Evolutionary conservation across 2,113 vertebrate species (phyloP), one percentile per base, ranked within the genome.

Genomic region (Cariama cristata): DNA sequence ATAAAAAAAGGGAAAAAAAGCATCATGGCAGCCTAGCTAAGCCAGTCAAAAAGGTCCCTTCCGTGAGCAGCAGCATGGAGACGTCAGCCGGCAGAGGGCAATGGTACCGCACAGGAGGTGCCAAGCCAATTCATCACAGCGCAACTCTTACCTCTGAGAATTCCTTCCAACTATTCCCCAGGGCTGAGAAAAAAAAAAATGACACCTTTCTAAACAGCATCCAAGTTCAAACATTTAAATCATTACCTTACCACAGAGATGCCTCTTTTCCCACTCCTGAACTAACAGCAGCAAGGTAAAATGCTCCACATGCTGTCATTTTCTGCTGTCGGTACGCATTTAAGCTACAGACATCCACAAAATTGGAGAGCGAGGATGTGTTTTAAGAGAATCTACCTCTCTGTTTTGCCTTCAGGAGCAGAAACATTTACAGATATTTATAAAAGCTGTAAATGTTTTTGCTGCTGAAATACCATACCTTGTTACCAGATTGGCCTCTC

Each of bases 41-140:
- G 60, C 26, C 49, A 27, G 14, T 4, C 38, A 14, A 52, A 42
- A 72, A 66, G 45, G 38, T 19, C 21, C 32, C 21, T 86, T 21
- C 44, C 27, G 55, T 2, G 23, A 32, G 58, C n/a, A 75, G 73
- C 56, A 79, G 77, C 72, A 11, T n/a, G 22, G 64, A 18, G 2
- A 47, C 35, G 67, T 33, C 86, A 91, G 62, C 91, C 96, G 88
- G 95, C 77, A 95, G 94, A 96, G 95, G 96, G 97, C 97, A 96
- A 82, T 28, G 81, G 40, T 3, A 96, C 24, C 68, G 86, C 83
- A 59, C 19, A 1, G 0, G 12, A 77, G 8, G 38, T 60, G 76
- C 83, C 91, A 86, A 35, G 12, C 28, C 64, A 74, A 21, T 17
- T 58, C 79, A 60, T 11, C 68, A 32, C 33, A 35, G 26, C 62